phyloP scores from a whole-genome alignment of 2,797 vertebrate species.

The Columba guinea region DNA sequence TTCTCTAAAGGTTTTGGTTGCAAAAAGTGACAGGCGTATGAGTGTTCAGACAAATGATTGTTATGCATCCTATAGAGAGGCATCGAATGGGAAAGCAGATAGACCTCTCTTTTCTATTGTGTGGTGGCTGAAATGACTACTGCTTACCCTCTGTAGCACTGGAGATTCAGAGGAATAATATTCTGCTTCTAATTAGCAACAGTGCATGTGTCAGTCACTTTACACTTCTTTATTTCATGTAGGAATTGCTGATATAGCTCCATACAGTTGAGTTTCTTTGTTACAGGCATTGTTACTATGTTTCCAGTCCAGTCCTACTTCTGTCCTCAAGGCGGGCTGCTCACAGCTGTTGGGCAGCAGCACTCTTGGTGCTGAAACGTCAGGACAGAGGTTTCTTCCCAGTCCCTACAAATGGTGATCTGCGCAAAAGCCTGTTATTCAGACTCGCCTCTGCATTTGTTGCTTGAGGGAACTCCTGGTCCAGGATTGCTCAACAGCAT shows the following conservation, averaged over 20 bases:
- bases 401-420: accelerated
- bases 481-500: background rate
- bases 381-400: background rate
- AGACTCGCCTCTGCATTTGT: background rate
- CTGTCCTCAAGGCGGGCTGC: background rate
- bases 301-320: background rate
- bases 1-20: background rate
- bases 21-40: background rate
- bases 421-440: background rate
- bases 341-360: background rate
- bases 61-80: background rate
- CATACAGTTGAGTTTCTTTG: background rate
- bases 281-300: background rate
- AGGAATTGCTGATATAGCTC: background rate
- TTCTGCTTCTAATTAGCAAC: background rate
- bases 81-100: background rate
- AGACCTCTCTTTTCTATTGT: background rate
- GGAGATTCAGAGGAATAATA: background rate
- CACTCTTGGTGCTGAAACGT: background rate
- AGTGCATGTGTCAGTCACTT: background rate
- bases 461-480: background rate
- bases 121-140: background rate
- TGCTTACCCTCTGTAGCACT: background rate
- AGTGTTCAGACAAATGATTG: background rate
- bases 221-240: background rate